phyloP scores from a whole-genome alignment of 2,797 vertebrate species.

The Enteromius unitaeniatus region DNA sequence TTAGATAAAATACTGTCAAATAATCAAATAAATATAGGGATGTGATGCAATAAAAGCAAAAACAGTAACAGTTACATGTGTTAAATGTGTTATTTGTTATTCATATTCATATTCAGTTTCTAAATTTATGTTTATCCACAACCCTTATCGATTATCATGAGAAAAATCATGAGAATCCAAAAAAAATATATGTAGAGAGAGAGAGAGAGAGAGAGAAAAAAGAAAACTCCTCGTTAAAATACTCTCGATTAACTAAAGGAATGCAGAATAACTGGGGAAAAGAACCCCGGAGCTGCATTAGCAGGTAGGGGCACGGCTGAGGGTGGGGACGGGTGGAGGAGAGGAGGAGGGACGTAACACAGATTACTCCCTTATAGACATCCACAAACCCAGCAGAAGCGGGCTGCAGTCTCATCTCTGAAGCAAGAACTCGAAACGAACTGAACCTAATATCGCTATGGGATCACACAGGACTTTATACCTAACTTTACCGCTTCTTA shows the following conservation, averaged over 20 bases:
- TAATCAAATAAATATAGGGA: neutral
- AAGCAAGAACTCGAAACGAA: constrained; percentile 2
- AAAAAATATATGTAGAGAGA: too few species aligned
- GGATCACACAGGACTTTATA: constrained; percentile 40
- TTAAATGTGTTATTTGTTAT: neutral
- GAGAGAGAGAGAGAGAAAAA: too few species aligned
- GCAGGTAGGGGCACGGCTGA: constrained; percentile 37
- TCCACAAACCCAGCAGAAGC: constrained; percentile 31
- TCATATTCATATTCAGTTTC: too few species aligned
- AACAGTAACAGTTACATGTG: neutral
- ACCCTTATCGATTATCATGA: neutral
- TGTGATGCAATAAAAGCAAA: neutral
- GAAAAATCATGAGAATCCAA: neutral
- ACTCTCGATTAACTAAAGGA: neutral
- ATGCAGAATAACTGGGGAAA: neutral
- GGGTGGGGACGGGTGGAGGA: constrained; percentile 32
- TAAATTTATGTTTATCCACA: neutral
- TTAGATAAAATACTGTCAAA: neutral
- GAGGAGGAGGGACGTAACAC: constrained; percentile 22
- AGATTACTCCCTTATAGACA: constrained; percentile 28
- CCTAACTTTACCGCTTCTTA: constrained; percentile 37
- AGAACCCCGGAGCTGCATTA: neutral
- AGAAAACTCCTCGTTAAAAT: neutral
- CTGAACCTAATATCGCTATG: constrained; percentile 45
- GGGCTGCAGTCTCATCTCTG: neutral